These are phyloP conservation scores for Rhodeus uyekii DNA, from an alignment of 2,797 vertebrate genomes.

Conservation along the genomic window DNA sequence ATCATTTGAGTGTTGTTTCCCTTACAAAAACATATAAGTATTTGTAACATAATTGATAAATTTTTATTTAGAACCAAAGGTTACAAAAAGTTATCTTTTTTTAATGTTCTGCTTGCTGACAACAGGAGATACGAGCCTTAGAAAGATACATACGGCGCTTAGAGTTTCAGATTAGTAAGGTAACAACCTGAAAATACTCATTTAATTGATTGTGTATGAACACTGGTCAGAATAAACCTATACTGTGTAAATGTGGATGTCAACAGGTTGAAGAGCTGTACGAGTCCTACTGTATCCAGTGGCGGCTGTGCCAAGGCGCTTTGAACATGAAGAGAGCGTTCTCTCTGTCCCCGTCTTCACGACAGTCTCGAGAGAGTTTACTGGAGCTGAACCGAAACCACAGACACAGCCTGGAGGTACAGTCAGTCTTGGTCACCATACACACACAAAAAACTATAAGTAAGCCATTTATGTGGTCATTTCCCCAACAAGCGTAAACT, in stretches of 20 bases:
- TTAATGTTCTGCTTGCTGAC: background rate
- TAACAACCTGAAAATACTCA: conserved; percentile 59
- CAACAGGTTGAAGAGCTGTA: conserved; percentile 92
- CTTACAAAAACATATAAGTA: background rate
- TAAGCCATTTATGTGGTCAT: background rate
- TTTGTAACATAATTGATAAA: too few species aligned
- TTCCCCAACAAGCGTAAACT: background rate
- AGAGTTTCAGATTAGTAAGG: conserved; percentile 97
- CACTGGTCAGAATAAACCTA: background rate
- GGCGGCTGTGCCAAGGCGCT: conserved; percentile 88
- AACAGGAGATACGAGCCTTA: conserved; percentile 87
- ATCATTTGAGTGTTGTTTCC: background rate
- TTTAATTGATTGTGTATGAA: background rate
- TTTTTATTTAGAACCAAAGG: too few species aligned
- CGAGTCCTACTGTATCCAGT: conserved; percentile 92
- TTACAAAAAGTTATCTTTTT: background rate
- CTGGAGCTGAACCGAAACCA: conserved; percentile 89
- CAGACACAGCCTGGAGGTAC: conserved; percentile 81
- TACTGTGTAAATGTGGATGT: background rate
- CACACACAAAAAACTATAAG: conserved; percentile 13
- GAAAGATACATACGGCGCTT: conserved; percentile 89
- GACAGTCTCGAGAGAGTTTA: conserved; percentile 90
- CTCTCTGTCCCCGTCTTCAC: conserved; percentile 81
- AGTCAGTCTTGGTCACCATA: background rate
- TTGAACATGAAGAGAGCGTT: conserved; percentile 94